phyloP scores from a whole-genome alignment of 2,113 vertebrate species.

The Anseranas semipalmata region DNA sequence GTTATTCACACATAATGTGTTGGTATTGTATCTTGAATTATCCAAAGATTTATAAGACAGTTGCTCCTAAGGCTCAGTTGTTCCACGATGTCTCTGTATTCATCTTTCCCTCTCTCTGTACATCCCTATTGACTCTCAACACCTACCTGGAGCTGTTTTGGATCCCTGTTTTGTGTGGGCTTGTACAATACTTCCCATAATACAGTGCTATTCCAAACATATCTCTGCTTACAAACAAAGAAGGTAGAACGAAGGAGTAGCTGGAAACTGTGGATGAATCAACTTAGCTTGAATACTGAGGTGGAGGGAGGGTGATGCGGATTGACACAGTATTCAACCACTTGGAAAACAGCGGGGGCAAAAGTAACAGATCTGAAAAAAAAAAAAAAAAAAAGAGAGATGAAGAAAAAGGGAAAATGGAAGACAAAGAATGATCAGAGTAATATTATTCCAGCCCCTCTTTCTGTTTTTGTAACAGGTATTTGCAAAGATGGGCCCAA shows the following conservation, averaged over 20 bases:
- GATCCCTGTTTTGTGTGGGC: neutral
- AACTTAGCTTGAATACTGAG: neutral
- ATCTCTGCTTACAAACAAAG: neutral
- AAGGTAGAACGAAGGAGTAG: neutral
- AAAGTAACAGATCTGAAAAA: neutral
- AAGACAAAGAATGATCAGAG: neutral
- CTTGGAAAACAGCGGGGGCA: neutral
- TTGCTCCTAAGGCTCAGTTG: neutral
- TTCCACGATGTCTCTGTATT: neutral
- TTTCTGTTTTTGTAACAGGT: neutral
- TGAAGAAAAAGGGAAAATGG: neutral
- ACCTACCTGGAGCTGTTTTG: too few relatives aligned
- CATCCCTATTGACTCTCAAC: neutral
- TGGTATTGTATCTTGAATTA: neutral
- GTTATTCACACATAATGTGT: neutral
- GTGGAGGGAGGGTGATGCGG: neutral
- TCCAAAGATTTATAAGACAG: neutral
- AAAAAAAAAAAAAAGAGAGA: neutral
- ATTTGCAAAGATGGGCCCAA: neutral
- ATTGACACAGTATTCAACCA: neutral
- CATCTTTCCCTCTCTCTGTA: neutral
- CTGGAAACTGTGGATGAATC: neutral
- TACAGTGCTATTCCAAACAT: neutral
- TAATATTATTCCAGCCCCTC: neutral
- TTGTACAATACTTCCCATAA: neutral